Evolutionary conservation across 2,797 vertebrate genomes (phyloP).

Genomic region (Centropyge bicolor): DNA sequence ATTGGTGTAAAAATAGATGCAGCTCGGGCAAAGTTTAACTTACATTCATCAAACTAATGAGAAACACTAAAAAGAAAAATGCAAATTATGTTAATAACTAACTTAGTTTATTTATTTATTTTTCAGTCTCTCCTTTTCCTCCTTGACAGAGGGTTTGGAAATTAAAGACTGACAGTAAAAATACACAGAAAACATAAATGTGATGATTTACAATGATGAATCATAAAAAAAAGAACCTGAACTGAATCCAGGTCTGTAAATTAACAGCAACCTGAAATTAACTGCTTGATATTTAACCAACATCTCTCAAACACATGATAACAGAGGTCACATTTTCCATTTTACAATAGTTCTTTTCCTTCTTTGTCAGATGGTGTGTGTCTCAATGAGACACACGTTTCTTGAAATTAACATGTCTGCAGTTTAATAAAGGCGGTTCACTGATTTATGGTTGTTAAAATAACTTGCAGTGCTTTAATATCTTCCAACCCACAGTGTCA

Average conservation of each 20-base stretch:
- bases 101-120: background rate
- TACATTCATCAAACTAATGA: background rate
- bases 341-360: background rate
- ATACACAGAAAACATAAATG: too few species aligned
- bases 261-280: background rate
- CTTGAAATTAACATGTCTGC: background rate
- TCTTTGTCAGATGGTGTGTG: background rate
- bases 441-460: background rate
- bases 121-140: background rate
- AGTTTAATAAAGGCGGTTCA: slow-evolving; percentile 1
- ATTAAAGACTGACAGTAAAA: too few species aligned
- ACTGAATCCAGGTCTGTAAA: background rate
- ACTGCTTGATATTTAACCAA: background rate
- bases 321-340: too few species aligned
- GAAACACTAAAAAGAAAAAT: background rate
- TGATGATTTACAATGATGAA: too few species aligned
- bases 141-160: background rate
- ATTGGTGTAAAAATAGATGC: background rate
- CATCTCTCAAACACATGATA: background rate
- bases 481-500: background rate
- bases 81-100: background rate
- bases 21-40: too few species aligned
- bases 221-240: background rate
- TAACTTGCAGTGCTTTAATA: background rate
- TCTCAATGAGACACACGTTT: background rate